Evolutionary conservation across 2,888 invertebrate genomes (phyloP), one percentile per base, ranked within the genome.

Genomic region (Agrotis puta): DNA sequence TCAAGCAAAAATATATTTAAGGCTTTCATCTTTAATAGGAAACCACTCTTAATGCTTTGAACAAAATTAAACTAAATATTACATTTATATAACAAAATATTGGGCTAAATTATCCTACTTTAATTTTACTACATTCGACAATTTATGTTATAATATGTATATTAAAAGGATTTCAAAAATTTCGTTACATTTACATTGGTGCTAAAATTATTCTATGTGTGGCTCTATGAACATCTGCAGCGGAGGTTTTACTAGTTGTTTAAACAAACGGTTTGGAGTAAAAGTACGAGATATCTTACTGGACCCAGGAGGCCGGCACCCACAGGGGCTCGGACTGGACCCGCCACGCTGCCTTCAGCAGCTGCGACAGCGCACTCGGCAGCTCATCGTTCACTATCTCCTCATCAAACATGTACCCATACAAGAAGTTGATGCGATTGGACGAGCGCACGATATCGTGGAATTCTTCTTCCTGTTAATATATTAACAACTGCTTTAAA

Each of bases 261-360:
- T 11, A 54, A 33, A 53, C 22, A 22, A 54, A 51, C 1, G 2
- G 24, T 53, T 73, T 51, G 13, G 54, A 53, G 18, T 64, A 54
- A 24, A 16, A 33, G 6, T 59, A 59, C 2, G n/a, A 24, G 3
- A 56, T 48, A 16, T 50, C 64, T 94, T 97, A 98, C 96, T 98
- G 98, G 85, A 98, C 98, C 99, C 99, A 99, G 11, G 98, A 98
- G 51, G 98, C 98, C 45, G 99, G 99, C 51, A 99, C 99, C 99
- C 99, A 99, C 20, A 98, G 97, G 0, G 99, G 98, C 90, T 99
- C 99, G 0, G 98, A 98, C 94, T 99, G 99, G 43, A 99, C 97
- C 85, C 98, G 97, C 95, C 98, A 98, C 47, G 98, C 98, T 57
- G 98, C 97, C 86, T 97, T 97, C 69, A 98, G 97, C 24, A 99